phyloP scores from a whole-genome alignment of 2,797 vertebrate genomes.

The Acipenser ruthenus region DNA sequence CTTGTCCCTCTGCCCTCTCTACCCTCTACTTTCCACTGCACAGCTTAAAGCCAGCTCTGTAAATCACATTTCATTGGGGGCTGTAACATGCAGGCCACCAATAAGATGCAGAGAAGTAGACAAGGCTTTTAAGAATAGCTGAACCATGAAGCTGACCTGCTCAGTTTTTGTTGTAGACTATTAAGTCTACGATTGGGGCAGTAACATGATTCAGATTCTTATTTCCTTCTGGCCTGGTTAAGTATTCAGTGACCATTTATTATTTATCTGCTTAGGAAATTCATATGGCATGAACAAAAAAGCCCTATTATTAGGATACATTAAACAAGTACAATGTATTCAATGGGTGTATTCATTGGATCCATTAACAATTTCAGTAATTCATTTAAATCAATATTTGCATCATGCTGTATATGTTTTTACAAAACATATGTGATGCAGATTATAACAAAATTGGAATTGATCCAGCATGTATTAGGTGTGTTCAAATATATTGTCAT shows the following conservation, averaged over 20 bases:
- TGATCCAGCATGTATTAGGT: no score
- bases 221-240: conserved; percentile 44
- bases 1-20: conserved; percentile 16
- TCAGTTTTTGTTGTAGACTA: conserved; percentile 66
- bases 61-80: conserved; percentile 59
- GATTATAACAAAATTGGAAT: no score
- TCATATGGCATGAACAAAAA: background rate
- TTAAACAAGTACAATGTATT: no score
- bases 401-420: no score
- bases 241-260: conserved; percentile 45
- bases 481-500: no score
- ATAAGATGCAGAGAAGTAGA: conserved; percentile 58
- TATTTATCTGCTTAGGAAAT: conserved; percentile 46
- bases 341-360: no score
- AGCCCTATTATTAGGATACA: background rate
- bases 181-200: conserved; percentile 57
- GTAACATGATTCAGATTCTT: conserved; percentile 54
- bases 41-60: conserved; percentile 39
- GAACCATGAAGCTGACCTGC: conserved; percentile 65
- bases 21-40: conserved; percentile 37
- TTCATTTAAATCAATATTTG: no score
- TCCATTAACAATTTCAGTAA: no score
- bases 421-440: no score
- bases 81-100: conserved; percentile 39
- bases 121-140: conserved; percentile 62